A percentile compares a stretch with the other conserved stretches of the same genome.
Conservation (phyloP, 2,797 vertebrate genomes). For the Coracias cyanogaster region DNA sequence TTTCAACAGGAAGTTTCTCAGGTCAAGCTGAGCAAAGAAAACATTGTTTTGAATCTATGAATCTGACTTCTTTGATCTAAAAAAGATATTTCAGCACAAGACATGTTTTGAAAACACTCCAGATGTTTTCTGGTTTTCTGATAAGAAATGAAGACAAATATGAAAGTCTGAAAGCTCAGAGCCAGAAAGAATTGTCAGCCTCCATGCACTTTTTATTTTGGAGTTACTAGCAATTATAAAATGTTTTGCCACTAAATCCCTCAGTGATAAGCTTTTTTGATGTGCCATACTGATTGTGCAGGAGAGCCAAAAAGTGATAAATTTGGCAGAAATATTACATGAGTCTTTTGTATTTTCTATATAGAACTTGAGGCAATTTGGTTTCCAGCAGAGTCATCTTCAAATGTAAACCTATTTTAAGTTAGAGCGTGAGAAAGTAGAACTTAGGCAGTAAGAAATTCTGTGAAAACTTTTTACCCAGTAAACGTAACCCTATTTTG, state of each 20-base stretch:
- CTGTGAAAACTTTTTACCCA: not conserved
- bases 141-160: not conserved
- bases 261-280: not conserved
- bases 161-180: not conserved
- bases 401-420: constrained; percentile 32
- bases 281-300: not conserved
- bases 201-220: not conserved
- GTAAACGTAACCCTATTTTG: not conserved
- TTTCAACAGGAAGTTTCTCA: not conserved
- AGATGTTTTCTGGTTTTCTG: not conserved
- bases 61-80: not conserved
- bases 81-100: not conserved
- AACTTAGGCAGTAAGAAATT: not conserved
- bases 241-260: not conserved
- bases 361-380: not conserved
- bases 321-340: not conserved
- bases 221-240: not conserved
- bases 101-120: not conserved
- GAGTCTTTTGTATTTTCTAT: not conserved
- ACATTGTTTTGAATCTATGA: not conserved
- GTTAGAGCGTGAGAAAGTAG: not conserved
- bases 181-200: not conserved
- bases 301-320: not conserved
- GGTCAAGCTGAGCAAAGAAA: not conserved
- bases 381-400: not conserved